Evolutionary conservation across 1,140 invertebrate genomes (phyloP).

Genomic region (Samia ricini): DNA sequence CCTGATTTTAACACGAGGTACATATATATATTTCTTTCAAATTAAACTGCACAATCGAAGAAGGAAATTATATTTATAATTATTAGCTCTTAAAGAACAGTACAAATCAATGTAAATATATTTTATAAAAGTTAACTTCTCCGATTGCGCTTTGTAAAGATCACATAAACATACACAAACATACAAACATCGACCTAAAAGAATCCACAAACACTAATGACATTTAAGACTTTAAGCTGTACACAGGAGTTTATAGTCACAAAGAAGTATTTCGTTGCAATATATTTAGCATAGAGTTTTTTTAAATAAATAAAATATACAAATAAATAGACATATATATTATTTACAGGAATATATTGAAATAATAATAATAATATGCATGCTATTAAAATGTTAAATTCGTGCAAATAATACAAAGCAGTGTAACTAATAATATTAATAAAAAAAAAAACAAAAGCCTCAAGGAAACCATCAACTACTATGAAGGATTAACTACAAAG

Average conservation of each 20-base stretch:
- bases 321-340: neutral
- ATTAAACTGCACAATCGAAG: slow-evolving; percentile 1
- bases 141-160: neutral
- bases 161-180: neutral
- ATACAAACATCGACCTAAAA: neutral
- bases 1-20: slow-evolving; percentile 47
- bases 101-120: too few species aligned
- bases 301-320: neutral
- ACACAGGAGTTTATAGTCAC: neutral
- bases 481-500: too few species aligned
- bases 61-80: neutral
- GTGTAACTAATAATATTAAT: neutral
- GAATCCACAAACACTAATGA: neutral
- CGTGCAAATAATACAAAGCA: neutral
- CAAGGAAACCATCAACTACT: neutral
- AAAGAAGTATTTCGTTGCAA: neutral
- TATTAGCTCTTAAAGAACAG: too few species aligned
- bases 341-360: neutral
- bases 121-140: too few species aligned
- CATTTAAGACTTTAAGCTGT: neutral
- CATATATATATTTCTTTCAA: neutral
- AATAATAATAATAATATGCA: neutral
- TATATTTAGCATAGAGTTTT: neutral
- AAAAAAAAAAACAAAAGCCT: neutral
- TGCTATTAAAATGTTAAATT: neutral